Evolutionary conservation across 1,140 invertebrate genomes (phyloP).

Genomic region (Sinella curviseta): DNA sequence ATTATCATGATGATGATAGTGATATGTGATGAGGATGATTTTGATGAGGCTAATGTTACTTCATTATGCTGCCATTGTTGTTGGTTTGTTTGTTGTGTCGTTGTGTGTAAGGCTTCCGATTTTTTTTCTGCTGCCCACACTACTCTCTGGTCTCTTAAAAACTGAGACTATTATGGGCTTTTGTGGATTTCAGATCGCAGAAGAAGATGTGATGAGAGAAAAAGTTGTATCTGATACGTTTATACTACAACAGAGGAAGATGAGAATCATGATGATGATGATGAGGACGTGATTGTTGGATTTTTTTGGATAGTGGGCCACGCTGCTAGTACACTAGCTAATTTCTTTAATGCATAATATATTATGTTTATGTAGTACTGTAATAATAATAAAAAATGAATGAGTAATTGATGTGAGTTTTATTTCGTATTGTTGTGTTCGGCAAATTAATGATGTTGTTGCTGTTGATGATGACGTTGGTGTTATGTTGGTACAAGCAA

Average conservation of each 20-base stretch:
- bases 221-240: too few relatives aligned
- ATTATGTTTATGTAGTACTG: too few relatives aligned
- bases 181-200: neutral
- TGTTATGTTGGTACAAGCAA: too few relatives aligned
- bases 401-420: neutral
- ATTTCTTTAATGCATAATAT: neutral
- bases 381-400: neutral
- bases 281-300: too few relatives aligned
- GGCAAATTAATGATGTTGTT: too few relatives aligned
- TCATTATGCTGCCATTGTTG: constrained; percentile 12
- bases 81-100: too few relatives aligned
- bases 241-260: too few relatives aligned
- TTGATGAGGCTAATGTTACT: constrained; percentile 3
- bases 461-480: too few relatives aligned
- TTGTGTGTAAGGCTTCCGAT: neutral
- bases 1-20: neutral
- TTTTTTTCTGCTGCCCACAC: neutral
- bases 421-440: neutral
- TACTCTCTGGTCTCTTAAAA: too few relatives aligned
- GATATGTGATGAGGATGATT: neutral
- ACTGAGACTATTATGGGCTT: too few relatives aligned
- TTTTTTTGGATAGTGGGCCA: neutral
- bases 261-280: too few relatives aligned
- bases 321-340: too few relatives aligned
- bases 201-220: neutral